Conservation (phyloP, 1,140 invertebrate species). For the Mylabris phalerata region DNA sequence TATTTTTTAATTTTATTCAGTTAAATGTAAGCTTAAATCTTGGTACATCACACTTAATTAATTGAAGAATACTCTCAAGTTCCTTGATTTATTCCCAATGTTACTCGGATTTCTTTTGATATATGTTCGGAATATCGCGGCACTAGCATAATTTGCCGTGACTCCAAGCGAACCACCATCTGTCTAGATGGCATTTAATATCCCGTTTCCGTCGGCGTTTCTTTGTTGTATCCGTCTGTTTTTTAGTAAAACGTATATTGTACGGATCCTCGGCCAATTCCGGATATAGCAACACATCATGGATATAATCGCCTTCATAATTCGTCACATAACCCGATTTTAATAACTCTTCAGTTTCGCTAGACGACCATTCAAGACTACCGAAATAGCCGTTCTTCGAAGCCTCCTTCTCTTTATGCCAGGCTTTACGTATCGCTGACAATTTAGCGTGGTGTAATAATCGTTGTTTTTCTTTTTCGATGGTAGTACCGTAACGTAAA, state of each 20-base stretch:
- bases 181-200: constrained; percentile 38
- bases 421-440: constrained; percentile 80
- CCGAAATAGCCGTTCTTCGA: constrained; percentile 69
- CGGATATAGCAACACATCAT: constrained; percentile 81
- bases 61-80: constrained; percentile 38
- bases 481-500: constrained; percentile 80
- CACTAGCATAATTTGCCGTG: constrained; percentile 46
- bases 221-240: constrained; percentile 56
- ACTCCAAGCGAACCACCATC: constrained; percentile 47
- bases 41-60: constrained; percentile 42
- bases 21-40: constrained; percentile 28
- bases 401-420: constrained; percentile 82
- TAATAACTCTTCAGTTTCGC: constrained; percentile 74
- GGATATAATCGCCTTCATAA: constrained; percentile 86
- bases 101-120: constrained; percentile 15
- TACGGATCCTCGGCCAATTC: constrained; percentile 92
- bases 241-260: constrained; percentile 85
- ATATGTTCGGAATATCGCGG: constrained; percentile 10
- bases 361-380: constrained; percentile 63
- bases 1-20: not conserved
- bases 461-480: constrained; percentile 79
- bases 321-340: constrained; percentile 73
- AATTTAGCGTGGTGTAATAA: constrained; percentile 82
- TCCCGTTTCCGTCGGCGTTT: constrained; percentile 56
- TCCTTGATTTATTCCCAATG: not conserved